Base-by-base conservation (phyloP, 1,140 invertebrate species). In the Hycleus cichorii region DNA sequence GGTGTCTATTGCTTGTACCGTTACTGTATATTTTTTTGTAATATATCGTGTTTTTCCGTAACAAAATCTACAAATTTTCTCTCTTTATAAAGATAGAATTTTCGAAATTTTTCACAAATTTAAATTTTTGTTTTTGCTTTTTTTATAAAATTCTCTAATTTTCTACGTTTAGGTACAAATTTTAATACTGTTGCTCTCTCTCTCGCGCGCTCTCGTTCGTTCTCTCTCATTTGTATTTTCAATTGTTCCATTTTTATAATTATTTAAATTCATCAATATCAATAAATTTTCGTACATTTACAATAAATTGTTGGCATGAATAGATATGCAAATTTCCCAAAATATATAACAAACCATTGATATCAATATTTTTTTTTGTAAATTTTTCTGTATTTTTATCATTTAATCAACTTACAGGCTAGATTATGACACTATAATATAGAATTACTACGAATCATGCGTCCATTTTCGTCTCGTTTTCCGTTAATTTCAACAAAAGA, bases 81-180 rank as follows among this genome's bases (percentile, higher is more conserved):
- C 58, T 58, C 52, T 61, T 32, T 56, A 52, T 49, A 54, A 58
- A 62, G 65, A 64, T 62, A 65, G 66, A 68, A 66, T 64, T 39
- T 55, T 64, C 60, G 48, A 63, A 60, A 60, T 60, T 64, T 42
- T 46, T 56, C 55, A 68, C 69, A 68, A 69, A 69, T 53, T 70
- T 70, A 70, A 58, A 66, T 70, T 69, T 66, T 62, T 67, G 66
- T 66, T 63, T 69, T 66, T 57, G 65, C 64, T 64, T 63, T 65
- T 66, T 69, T 69, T 70, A 71, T 70, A 72, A 72, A 72, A 72
- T 72, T 69, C 18, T 70, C 71, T 72, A 70, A 70, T 70, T 56
- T 64, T 62, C 71, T 73, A 73, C 71, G 67, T 66, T 69, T 72
- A 73, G 71, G 70, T 73, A 73, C 71, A 69, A 72, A 71, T 73